These are phyloP conservation scores for Apamea monoglypha DNA, from an alignment of 2,888 invertebrate genomes.

Conservation along the genomic window DNA sequence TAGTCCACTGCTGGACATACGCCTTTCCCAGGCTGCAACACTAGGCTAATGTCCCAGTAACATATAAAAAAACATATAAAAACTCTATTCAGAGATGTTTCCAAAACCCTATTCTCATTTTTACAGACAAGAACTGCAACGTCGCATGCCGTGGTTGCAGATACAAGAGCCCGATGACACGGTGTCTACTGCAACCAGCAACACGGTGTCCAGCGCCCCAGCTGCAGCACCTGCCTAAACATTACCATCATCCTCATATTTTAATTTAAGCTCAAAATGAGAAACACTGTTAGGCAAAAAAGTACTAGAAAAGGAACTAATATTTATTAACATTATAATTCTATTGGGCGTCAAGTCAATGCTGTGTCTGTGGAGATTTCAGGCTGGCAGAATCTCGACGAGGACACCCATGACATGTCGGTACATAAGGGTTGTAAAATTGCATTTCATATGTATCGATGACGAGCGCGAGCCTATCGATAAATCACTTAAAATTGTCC, in stretches of 20 bases:
- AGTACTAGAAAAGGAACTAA: neutral
- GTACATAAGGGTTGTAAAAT: neutral
- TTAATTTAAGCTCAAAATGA: conserved; percentile 62
- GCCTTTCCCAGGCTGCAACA: neutral
- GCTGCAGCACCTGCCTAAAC: conserved; percentile 79
- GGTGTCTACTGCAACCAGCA: conserved; percentile 90
- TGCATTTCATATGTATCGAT: neutral
- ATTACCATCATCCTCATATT: neutral
- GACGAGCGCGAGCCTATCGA: neutral
- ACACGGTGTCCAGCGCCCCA: conserved; percentile 81
- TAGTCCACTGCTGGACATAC: neutral
- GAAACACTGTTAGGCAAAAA: conserved; percentile 25
- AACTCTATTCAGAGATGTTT: conserved; percentile 1
- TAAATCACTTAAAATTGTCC: neutral
- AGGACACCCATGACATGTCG: neutral
- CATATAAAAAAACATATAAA: no score
- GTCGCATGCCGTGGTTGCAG: conserved; percentile 94
- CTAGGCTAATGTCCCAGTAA: neutral
- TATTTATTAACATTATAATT: neutral
- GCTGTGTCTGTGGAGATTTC: neutral
- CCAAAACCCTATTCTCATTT: neutral
- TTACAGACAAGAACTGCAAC: conserved; percentile 93
- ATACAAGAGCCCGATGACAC: conserved; percentile 92
- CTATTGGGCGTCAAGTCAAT: neutral
- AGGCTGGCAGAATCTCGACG: neutral